Evolutionary conservation across 2,888 invertebrate species (phyloP).

Genomic region (Acronicta aceris): DNA sequence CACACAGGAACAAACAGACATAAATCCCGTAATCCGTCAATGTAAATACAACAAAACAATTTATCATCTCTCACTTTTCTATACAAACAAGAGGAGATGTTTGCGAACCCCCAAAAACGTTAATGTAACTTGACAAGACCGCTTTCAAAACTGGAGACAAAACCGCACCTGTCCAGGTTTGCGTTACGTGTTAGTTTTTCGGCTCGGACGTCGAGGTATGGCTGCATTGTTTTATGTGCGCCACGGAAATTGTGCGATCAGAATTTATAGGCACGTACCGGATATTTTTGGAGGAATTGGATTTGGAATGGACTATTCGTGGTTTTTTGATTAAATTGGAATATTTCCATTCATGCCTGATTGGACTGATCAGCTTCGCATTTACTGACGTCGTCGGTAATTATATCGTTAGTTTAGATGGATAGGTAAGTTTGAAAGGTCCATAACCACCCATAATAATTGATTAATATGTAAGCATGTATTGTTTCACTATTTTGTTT

Average conservation of each 20-base stretch:
- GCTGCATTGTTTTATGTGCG: constrained; percentile 13
- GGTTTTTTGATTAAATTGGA: not conserved
- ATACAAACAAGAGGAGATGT: constrained; percentile 18
- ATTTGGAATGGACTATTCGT: not conserved
- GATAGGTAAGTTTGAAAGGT: too few species aligned
- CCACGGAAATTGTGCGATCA: constrained; percentile 3
- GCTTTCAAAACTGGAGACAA: constrained; percentile 11
- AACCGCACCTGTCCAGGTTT: constrained; percentile 13
- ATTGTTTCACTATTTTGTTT: too few species aligned
- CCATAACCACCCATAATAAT: too few species aligned
- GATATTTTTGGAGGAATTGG: constrained; percentile 11
- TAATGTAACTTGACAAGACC: constrained; percentile 7
- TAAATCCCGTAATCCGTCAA: constrained; percentile 7
- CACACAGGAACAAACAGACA: constrained; percentile 12
- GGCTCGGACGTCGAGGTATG: not conserved
- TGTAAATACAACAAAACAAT: constrained; percentile 30
- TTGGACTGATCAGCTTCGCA: too few species aligned
- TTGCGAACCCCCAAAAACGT: constrained; percentile 23
- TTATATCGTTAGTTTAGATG: too few species aligned
- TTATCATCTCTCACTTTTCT: constrained; percentile 31
- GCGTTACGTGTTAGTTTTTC: constrained; percentile 4
- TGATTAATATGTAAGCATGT: too few species aligned
- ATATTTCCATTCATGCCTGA: too few species aligned
- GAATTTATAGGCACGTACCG: constrained; percentile 1
- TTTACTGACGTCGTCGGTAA: too few species aligned